Evolutionary conservation across 2,797 vertebrate species (phyloP), one percentile per base, ranked within the genome.

Genomic region (Macropus fuliginosus): DNA sequence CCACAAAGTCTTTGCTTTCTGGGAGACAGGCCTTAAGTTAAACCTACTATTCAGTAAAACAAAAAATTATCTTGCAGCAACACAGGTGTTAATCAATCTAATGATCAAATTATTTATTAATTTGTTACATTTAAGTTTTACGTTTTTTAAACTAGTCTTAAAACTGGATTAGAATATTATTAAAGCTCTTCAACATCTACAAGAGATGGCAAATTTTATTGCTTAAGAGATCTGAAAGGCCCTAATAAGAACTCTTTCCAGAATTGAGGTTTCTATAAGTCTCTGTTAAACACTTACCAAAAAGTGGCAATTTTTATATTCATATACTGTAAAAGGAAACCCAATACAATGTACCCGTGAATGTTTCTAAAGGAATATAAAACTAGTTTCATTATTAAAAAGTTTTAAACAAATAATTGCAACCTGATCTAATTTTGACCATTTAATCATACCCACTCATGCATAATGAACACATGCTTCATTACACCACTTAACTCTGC

Each of bases 391-490:
- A 98, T 98, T 98, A 98, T 97, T 98, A 98, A 98, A 98, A 98
- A 28, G 93, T 98, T 98, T 98, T 98, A 98, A 97, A 98, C 98
- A 99, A 99, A 99, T 98, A 98, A 96, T 98, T 98, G 98, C 98
- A 99, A 98, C 98, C 98, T 97, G 98, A 98, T 98, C 98, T 98
- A 98, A 97, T 98, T 97, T 98, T 98, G 98, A 98, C 97, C 98
- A 98, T 93, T 98, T 98, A 98, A 59, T 97, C 97, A 98, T 55
- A 95, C 54, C 55, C 96, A 97, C 56, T 92, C 96, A 96, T 54
- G 56, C 97, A 99, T 95, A 98, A 96, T 98, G 90, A 98, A 97
- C 92, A 98, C 97, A 93, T 98, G 98, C 94, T 96, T 97, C 93
- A 98, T 97, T 97, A 98, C 59, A 98, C 98, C 97, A 95, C 94